Base-by-base conservation (phyloP, 2,113 vertebrate species). In the Tinamus guttatus region DNA sequence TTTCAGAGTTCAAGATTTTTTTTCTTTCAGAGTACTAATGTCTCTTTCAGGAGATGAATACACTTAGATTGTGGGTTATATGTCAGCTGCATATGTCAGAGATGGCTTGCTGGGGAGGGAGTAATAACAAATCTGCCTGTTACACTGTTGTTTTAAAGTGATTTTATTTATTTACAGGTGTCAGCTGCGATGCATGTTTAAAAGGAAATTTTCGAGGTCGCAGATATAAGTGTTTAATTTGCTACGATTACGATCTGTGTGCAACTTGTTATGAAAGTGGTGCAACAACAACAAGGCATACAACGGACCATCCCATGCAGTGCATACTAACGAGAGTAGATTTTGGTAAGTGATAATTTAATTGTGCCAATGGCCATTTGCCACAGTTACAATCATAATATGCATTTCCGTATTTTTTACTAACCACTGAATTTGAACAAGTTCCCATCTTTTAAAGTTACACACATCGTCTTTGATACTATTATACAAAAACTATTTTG, bases 121-220 rank as follows among this genome's bases (percentile, higher is more conserved):
- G 9, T 58, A 62, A 14, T 52, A 62, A 51, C 8, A 74, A n/a
- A 51, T 54, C 9, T 43, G n/a, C n/a, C 28, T 67, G 13, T 11
- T 51, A 30, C 12, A 62, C 38, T 71, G 24, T 59, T 93, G 28
- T 85, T 95, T 84, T 97, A 95, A 81, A 95, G 67, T 54, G 52
- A 28, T 77, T 96, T 94, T 94, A 32, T 91, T 96, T 96, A 56
- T 91, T 97, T 94, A 40, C 98, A 99, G 99, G 99, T 99, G 99
- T 99, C 98, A 99, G 99, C 99, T 99, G 99, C 96, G 99, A 99
- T 98, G 99, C 99, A 96, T 99, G 99, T 99, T 99, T 99, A 98
- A 99, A 99, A 98, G 99, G 99, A 98, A 99, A 99, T 98, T 99
- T 99, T 95, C 98, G 99, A 98, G 99, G 99, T 94, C 98, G 99